These are phyloP conservation scores for Mesembrinibis cayennensis DNA, from an alignment of 2,113 vertebrate species.

Conservation along the genomic window DNA sequence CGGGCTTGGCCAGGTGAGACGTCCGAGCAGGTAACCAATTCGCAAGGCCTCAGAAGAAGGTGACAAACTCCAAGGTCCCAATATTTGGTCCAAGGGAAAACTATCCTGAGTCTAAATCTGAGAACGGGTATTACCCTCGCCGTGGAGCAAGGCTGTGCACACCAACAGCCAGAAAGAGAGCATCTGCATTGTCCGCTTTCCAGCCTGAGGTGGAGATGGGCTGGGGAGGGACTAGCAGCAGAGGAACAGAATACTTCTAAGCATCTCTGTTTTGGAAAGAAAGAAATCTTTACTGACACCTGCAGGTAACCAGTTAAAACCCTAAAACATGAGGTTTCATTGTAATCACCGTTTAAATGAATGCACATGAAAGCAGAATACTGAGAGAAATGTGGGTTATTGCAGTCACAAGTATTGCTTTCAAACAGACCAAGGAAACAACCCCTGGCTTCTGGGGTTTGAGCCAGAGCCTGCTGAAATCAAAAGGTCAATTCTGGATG, in stretches of 20 bases:
- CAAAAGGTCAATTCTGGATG: background rate
- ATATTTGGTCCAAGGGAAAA: background rate
- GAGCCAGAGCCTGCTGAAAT: background rate
- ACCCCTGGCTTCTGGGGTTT: background rate
- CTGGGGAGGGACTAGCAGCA: background rate
- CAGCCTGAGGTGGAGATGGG: background rate
- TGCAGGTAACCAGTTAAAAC: background rate
- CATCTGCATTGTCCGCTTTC: accelerated
- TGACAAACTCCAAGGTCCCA: background rate
- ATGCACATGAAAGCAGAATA: background rate
- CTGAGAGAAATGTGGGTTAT: background rate
- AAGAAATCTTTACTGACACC: background rate
- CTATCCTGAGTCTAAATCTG: background rate
- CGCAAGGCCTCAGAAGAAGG: background rate
- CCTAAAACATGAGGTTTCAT: background rate
- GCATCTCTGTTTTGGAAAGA: background rate
- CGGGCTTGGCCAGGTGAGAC: background rate
- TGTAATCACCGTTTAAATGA: background rate
- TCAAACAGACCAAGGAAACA: background rate
- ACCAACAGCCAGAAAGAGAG: background rate
- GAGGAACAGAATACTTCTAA: background rate
- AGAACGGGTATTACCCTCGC: accelerated
- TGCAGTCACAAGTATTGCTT: background rate
- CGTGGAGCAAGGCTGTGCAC: background rate
- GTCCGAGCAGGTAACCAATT: background rate